Base-by-base conservation (phyloP, 2,888 invertebrate genomes). In the Argyra leucocephala region DNA sequence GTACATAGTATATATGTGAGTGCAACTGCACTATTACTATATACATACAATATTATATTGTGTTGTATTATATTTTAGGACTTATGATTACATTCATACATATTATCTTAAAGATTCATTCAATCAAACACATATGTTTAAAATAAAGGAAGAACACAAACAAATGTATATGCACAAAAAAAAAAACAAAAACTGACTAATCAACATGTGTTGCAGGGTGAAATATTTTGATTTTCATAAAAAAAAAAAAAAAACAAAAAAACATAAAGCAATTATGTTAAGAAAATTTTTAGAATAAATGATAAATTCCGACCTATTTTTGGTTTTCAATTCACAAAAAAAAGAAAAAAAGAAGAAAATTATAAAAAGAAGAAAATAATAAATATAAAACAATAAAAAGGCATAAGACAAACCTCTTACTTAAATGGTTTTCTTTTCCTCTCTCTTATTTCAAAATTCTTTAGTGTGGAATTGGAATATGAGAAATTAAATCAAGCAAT, bases 251-350 rank as follows among this genome's bases (percentile, higher is more conserved):
- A 31, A 31, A 31, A 31, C 31, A 31, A 31, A 31, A 31, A 31
- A 31, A 7, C 10, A 31, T 7, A 31, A 18, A 48, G 48, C 48
- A 48, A 48, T 48, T 48, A 48, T 48, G 48, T 48, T 18, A 48
- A 48, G 18, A 48, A 48, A 48, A 48, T 15, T 48, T 48, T 48
- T 48, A 18, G 18, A 48, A 48, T 48, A 18, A n/a, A 18, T 48
- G 48, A 48, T 48, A 48, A 48, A 48, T 48, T 48, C 48, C 48
- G 48, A 48, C 48, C 48, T 48, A 48, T 48, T 48, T 48, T 48
- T 48, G 15, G 48, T 48, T 48, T 48, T n/a, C 18, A 18, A 18
- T 48, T 48, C 18, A 1, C 15, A 15, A n/a, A n/a, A n/a, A n/a
- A n/a, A n/a, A n/a, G n/a, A n/a, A n/a, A n/a, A n/a, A n/a, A n/a